These are phyloP conservation scores for Thoracochromis brauschi DNA, from an alignment of 2,113 vertebrate species.

Conservation along the genomic window DNA sequence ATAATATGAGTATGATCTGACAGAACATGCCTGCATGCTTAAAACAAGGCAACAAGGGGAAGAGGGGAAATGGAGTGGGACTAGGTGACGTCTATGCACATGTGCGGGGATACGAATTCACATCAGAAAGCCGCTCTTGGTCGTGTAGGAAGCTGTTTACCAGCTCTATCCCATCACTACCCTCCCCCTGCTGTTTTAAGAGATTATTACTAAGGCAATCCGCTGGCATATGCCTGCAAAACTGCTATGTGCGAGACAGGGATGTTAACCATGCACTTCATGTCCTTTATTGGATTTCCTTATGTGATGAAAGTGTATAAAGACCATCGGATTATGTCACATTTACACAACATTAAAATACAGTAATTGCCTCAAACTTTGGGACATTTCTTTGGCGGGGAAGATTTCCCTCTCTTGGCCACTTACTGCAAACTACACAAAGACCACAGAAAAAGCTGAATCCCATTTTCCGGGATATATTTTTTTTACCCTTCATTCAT, in stretches of 20 bases:
- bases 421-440: not conserved
- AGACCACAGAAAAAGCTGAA: not conserved
- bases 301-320: not conserved
- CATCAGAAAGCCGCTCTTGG: not conserved
- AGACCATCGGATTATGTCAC: constrained; percentile 1
- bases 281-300: constrained; percentile 24
- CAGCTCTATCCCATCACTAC: not conserved
- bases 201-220: constrained; percentile 50
- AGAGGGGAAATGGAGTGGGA: not conserved
- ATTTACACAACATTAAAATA: not conserved
- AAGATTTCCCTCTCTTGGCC: not conserved
- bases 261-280: not conserved
- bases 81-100: not conserved
- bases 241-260: not conserved
- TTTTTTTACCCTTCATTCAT: not conserved
- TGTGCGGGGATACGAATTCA: not conserved
- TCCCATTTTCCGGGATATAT: not conserved
- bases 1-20: constrained; percentile 4
- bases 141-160: not conserved
- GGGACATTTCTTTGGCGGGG: not conserved
- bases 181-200: not conserved
- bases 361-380: not conserved
- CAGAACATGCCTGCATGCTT: not conserved
- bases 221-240: constrained; percentile 35
- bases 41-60: not conserved